Evolutionary conservation across 2,797 vertebrate genomes (phyloP).

Genomic region (Anisognathus igniventris): DNA sequence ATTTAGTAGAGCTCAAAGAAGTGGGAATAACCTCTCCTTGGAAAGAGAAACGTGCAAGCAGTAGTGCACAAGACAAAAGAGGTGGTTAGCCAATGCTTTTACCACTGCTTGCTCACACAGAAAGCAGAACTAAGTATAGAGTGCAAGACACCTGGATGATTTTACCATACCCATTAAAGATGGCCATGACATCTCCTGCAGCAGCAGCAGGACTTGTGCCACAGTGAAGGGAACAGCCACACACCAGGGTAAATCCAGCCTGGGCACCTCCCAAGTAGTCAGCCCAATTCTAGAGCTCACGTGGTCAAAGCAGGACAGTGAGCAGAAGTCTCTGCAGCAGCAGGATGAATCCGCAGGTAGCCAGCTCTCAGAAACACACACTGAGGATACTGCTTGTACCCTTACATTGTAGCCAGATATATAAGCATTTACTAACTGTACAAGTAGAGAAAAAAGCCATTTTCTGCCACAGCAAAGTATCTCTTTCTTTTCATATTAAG

Average conservation of each 20-base stretch:
- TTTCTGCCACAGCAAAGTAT: background rate
- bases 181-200: accelerated
- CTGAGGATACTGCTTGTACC: background rate
- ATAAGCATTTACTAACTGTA: background rate
- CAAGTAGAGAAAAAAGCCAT: background rate
- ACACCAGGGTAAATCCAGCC: background rate
- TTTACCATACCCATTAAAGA: background rate
- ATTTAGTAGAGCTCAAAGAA: background rate
- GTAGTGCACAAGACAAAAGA: background rate
- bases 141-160: background rate
- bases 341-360: background rate
- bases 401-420: background rate
- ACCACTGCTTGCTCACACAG: background rate
- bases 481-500: background rate
- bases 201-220: background rate
- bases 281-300: background rate
- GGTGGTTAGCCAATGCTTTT: background rate
- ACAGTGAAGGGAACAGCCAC: background rate
- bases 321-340: background rate
- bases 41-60: background rate
- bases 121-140: background rate
- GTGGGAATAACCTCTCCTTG: background rate
- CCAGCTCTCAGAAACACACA: background rate
- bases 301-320: background rate
- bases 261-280: background rate